phyloP scores from a whole-genome alignment of 2,797 vertebrate species.

The Aratinga solstitialis region DNA sequence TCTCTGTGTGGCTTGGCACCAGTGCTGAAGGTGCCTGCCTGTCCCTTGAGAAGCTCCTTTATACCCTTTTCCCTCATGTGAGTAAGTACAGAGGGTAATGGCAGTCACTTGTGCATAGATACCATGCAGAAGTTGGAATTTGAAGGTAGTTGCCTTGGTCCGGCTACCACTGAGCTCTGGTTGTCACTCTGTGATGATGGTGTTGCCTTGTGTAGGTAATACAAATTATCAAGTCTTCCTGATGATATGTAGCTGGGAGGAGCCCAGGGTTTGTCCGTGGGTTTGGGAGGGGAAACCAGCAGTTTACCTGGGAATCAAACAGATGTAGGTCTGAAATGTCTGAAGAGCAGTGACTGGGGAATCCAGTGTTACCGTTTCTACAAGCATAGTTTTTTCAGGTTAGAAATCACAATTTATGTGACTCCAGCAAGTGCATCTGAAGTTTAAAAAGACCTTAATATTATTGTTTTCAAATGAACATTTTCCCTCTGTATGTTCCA shows the following conservation, averaged over 20 bases:
- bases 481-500: not conserved
- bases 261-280: not conserved
- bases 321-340: not conserved
- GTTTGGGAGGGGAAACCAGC: not conserved
- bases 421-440: not conserved
- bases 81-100: not conserved
- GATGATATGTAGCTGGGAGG: not conserved
- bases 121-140: not conserved
- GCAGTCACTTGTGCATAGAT: not conserved
- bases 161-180: not conserved
- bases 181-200: not conserved
- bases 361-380: not conserved
- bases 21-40: not conserved
- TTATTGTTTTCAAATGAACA: not conserved
- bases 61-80: fast-evolving
- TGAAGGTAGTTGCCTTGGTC: not conserved
- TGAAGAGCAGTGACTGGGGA: not conserved
- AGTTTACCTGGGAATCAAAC: not conserved
- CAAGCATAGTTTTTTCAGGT: not conserved
- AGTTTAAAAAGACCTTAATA: not conserved
- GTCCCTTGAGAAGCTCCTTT: not conserved
- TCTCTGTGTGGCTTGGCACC: not conserved
- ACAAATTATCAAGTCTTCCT: not conserved
- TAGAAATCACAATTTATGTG: not conserved
- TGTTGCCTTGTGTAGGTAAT: fast-evolving